A percentile compares a stretch with the other conserved stretches of the same genome.
Evolutionary conservation across 1,140 invertebrate species (phyloP).

Genomic region (Oryzaephilus surinamensis): DNA sequence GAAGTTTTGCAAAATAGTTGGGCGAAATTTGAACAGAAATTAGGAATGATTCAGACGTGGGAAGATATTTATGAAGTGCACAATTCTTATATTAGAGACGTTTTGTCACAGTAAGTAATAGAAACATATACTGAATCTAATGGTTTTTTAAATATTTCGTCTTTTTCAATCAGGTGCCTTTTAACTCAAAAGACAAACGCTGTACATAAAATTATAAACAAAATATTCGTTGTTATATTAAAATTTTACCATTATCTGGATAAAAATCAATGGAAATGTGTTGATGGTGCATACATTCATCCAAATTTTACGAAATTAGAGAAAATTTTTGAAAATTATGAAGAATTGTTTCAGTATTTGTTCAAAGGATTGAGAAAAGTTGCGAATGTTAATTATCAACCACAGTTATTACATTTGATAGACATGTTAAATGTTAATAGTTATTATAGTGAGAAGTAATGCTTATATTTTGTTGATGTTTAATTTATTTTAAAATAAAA

Average conservation of each 20-base stretch:
- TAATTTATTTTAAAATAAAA: no score
- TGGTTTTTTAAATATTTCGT: background rate
- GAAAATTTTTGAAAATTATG: constrained; percentile 31
- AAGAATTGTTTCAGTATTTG: constrained; percentile 29
- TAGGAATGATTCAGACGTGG: constrained; percentile 48
- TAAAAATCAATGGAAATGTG: constrained; percentile 24
- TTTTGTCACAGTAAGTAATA: constrained; percentile 43
- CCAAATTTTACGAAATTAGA: constrained; percentile 31
- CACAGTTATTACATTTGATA: constrained; percentile 28
- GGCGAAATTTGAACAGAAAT: constrained; percentile 54
- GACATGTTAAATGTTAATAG: constrained; percentile 31
- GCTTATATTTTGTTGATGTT: no score
- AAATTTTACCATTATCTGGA: constrained; percentile 52
- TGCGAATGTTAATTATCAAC: constrained; percentile 27
- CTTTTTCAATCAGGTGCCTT: constrained; percentile 47
- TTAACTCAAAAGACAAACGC: constrained; percentile 54
- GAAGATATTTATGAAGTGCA: constrained; percentile 60
- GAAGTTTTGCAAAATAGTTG: constrained; percentile 59
- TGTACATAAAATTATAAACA: constrained; percentile 51
- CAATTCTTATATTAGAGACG: constrained; percentile 58
- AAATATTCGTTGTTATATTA: constrained; percentile 57
- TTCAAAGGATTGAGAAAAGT: constrained; percentile 29
- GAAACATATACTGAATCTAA: background rate
- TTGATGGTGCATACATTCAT: constrained; percentile 24
- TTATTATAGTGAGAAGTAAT: constrained; percentile 20